Percentiles rank a stretch among this genome's conserved stretches.
These are phyloP conservation scores for Nibea albiflora DNA, from an alignment of 2,113 vertebrate species.

Conservation along the genomic window DNA sequence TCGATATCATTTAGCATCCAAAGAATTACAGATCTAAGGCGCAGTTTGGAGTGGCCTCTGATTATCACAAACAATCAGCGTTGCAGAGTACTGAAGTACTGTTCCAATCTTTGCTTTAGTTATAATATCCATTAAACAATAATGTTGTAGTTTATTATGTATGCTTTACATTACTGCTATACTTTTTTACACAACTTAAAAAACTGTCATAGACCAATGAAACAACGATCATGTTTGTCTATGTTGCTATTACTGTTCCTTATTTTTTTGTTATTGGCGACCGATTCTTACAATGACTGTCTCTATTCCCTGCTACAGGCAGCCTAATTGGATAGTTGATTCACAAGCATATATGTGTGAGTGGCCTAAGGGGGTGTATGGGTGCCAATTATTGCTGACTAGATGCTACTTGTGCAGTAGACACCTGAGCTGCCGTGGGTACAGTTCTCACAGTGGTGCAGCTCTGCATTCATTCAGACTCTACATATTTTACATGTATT, in stretches of 20 bases:
- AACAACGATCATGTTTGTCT: background rate
- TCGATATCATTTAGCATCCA: slow-evolving; percentile 38
- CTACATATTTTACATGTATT: background rate
- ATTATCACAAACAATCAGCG: slow-evolving; percentile 31
- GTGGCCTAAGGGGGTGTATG: slow-evolving; percentile 28
- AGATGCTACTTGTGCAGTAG: background rate
- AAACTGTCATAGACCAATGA: background rate
- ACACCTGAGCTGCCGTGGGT: slow-evolving; percentile 11
- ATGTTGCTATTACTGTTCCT: background rate
- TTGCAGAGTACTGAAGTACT: background rate
- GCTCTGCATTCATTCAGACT: background rate
- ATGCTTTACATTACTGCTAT: background rate
- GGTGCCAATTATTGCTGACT: slow-evolving; percentile 38
- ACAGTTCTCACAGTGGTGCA: background rate
- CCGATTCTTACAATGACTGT: background rate
- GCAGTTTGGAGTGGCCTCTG: slow-evolving; percentile 14
- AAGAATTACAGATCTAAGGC: slow-evolving; percentile 36
- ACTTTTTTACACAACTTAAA: background rate
- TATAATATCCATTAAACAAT: slow-evolving; percentile 7
- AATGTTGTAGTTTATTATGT: slow-evolving; percentile 4
- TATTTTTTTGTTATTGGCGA: background rate
- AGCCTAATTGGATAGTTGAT: slow-evolving; percentile 27
- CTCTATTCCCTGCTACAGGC: background rate
- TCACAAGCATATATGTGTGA: background rate
- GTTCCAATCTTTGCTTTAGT: background rate